Evolutionary conservation across 2,113 vertebrate species (phyloP), one percentile per base, ranked within the genome.

Genomic region (Fukomys damarensis): DNA sequence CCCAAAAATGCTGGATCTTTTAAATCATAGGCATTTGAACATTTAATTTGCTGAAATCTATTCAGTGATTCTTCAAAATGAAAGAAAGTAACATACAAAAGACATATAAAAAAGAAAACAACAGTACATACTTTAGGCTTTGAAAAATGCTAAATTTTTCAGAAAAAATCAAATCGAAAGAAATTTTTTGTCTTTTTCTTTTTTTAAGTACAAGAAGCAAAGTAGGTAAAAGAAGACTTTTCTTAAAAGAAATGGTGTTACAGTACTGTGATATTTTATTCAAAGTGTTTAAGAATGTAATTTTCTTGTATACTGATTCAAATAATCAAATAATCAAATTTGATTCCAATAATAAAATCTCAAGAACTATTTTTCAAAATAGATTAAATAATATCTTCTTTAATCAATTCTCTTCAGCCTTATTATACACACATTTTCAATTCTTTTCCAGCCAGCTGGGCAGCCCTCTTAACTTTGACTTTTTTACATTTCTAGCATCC

Each of bases 351-450:
- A n/a, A n/a, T n/a, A n/a, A n/a, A n/a, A n/a, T n/a, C n/a, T n/a
- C n/a, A n/a, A n/a, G n/a, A n/a, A n/a, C n/a, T n/a, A n/a, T n/a
- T 41, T 59, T 76, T 84, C 46, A 94, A 82, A 91, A 89, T 28
- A 85, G 49, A 80, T n/a, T 68, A 41, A 41, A 89, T 1, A 22
- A 35, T 74, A 9, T 52, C 24, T 26, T 56, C 26, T 58, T 59
- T 90, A 66, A 7, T 76, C 16, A 49, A 0, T 74, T 93, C 12
- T 52, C 17, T 61, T 86, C n/a, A 82, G 7, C 70, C 68, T 90
- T 26, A 3, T 94, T 79, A 65, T 38, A 17, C 2, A 46, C 9
- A 72, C 9, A 6, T 81, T 30, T 94, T 92, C 41, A 79, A 61
- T 26, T 77, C 9, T 22, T 76, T 2, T 77, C 7, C 2, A 68